Evolutionary conservation across 2,888 invertebrate species (phyloP), one percentile per base, ranked within the genome.

Genomic region (Dermolepida albohirtum): DNA sequence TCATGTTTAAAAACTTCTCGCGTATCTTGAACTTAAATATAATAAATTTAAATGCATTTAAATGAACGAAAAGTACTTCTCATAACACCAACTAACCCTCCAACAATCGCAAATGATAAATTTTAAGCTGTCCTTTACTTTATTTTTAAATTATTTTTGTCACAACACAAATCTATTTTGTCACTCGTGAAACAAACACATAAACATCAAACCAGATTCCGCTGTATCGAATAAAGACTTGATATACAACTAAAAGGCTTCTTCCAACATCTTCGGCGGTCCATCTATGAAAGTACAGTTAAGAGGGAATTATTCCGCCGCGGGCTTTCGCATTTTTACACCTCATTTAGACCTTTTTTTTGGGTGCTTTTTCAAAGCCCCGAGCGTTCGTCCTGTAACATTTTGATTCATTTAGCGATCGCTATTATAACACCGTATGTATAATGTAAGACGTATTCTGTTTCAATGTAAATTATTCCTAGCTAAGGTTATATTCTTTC

Each of bases 261-360:
- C 49, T 22, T 49, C 59, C 59, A 34, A 47, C 59, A 62, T 62
- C 59, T 57, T 43, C 22, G 47, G 34, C 59, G 59, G 59, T 49
- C 59, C 59, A 62, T 62, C 59, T 62, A 62, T 44, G 47, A 62
- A 62, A 62, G 59, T 62, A 62, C 59, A 62, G 59, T 62, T 62
- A 62, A 47, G 59, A 62, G 47, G 59, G 59, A 62, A 62, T 47
- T 62, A 62, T 62, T 62, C 47, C 47, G 59, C 59, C 47, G 34
- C 14, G 12, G 47, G 59, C 59, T 14, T 62, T 47, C 47, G 59
- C 59, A 44, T 62, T 62, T 62, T 62, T 62, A 62, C 59, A 8
- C 59, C 59, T 62, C 47, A 47, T 62, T 62, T 47, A 34, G 22
- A 62, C 11, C 47, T 47, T 16, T 47, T 17, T 59, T 59, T 47